Percentiles rank a stretch among this genome's conserved stretches.
Conservation (phyloP, 2,888 invertebrate species). For the Drosophila robusta region DNA sequence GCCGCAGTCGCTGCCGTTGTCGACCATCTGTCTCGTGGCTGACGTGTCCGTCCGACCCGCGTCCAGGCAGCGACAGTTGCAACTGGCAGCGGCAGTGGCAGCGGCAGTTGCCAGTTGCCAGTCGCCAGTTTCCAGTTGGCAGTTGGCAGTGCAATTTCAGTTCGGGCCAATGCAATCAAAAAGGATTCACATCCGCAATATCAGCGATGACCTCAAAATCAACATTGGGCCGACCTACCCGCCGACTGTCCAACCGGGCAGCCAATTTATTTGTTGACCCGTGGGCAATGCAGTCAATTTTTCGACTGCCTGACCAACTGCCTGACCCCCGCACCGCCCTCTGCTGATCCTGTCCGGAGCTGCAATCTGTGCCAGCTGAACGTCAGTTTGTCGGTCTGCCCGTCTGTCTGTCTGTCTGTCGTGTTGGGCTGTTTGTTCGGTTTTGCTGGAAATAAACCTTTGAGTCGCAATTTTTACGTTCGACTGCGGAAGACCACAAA, state of each 20-base stretch:
- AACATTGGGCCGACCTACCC: conserved; percentile 55
- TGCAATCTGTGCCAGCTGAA: conserved; percentile 62
- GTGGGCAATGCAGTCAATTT: conserved; percentile 81
- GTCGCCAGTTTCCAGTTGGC: conserved; percentile 35
- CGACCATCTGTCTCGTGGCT: conserved; percentile 14
- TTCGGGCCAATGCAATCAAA: conserved; percentile 74
- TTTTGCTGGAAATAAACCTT: conserved; percentile 72
- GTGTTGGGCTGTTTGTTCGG: conserved; percentile 41
- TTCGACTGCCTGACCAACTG: conserved; percentile 66
- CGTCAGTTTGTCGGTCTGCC: conserved; percentile 13
- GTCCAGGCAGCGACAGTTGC: conserved; percentile 16
- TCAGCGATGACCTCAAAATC: conserved; percentile 81
- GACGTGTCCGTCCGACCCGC: background rate
- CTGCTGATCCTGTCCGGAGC: conserved; percentile 11
- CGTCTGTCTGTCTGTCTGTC: conserved; percentile 22
- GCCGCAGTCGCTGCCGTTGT: conserved; percentile 43
- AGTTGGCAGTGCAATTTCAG: conserved; percentile 53
- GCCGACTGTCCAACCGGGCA: conserved; percentile 38
- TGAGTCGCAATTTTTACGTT: conserved; percentile 81
- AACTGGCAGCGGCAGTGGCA: conserved; percentile 12
- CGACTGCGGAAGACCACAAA: conserved; percentile 83
- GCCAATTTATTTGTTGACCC: conserved; percentile 80
- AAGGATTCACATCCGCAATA: conserved; percentile 81
- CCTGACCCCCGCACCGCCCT: conserved; percentile 10
- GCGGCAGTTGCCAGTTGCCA: conserved; percentile 18